Conservation (phyloP, 2,888 invertebrate genomes). For the Netelia inedita region DNA sequence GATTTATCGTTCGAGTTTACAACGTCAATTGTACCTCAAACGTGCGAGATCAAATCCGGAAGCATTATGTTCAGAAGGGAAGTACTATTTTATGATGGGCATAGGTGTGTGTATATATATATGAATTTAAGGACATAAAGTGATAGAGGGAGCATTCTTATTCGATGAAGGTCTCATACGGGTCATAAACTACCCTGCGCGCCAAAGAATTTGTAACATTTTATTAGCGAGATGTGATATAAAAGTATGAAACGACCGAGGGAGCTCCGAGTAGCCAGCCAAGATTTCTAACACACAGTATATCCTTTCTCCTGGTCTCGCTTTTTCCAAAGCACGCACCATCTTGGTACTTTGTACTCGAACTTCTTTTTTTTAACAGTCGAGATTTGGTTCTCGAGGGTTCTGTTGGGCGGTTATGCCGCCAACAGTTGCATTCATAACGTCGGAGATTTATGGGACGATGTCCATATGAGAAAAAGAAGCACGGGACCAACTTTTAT, state of each 20-base stretch:
- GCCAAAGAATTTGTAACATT: conserved; percentile 84
- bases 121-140: conserved; percentile 61
- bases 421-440: conserved; percentile 78
- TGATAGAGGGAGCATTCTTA: conserved; percentile 66
- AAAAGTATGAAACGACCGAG: conserved; percentile 63
- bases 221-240: conserved; percentile 80
- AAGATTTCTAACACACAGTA: conserved; percentile 5
- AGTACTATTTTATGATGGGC: conserved; percentile 58
- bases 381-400: conserved; percentile 78
- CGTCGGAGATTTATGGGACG: conserved; percentile 80
- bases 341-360: conserved; percentile 74
- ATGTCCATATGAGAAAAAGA: conserved; percentile 72
- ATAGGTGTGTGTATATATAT: conserved; percentile 22
- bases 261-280: background rate
- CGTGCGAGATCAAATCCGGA: conserved; percentile 7
- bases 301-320: conserved; percentile 19
- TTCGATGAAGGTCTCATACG: conserved; percentile 77
- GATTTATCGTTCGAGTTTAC: conserved; percentile 2
- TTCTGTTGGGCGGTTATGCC: conserved; percentile 76
- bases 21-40: conserved; percentile 19
- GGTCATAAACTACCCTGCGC: conserved; percentile 81
- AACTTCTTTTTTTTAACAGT: conserved; percentile 77
- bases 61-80: conserved; percentile 53
- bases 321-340: conserved; percentile 32
- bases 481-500: conserved; percentile 78